phyloP scores from a whole-genome alignment of 2,113 vertebrate genomes.

The Leptodactylus fuscus region DNA sequence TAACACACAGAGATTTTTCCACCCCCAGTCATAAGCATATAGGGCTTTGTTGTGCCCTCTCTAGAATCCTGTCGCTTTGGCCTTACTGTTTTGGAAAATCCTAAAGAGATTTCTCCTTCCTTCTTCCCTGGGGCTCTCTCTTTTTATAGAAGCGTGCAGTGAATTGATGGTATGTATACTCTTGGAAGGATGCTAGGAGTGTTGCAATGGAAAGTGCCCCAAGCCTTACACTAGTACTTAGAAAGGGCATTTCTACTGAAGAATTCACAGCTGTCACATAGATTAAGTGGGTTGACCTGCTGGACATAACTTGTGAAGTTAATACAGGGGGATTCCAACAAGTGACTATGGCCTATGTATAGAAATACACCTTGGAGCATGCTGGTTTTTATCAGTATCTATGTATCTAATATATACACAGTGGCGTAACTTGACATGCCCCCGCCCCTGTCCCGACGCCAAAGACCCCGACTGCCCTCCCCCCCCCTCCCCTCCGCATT shows the following conservation, averaged over 20 bases:
- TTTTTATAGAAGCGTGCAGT: slow-evolving; percentile 16
- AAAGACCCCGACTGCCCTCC: too few relatives aligned
- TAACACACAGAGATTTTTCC: slow-evolving; percentile 75
- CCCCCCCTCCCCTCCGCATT: too few relatives aligned
- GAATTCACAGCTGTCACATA: slow-evolving; percentile 35
- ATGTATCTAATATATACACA: too few relatives aligned
- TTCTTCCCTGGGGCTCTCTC: not conserved
- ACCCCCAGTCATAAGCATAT: slow-evolving; percentile 73
- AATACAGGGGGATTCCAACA: not conserved
- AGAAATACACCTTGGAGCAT: not conserved
- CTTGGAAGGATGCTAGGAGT: not conserved
- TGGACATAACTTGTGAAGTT: not conserved
- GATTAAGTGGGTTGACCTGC: not conserved
- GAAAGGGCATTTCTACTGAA: not conserved
- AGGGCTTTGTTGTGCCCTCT: slow-evolving; percentile 68
- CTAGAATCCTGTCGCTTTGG: slow-evolving; percentile 49
- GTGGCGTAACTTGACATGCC: too few relatives aligned
- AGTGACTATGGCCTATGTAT: not conserved
- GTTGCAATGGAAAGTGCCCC: slow-evolving; percentile 35
- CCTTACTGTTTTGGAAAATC: slow-evolving; percentile 37
- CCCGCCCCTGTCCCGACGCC: too few relatives aligned
- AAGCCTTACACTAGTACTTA: not conserved
- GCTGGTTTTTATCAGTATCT: too few relatives aligned
- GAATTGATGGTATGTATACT: slow-evolving; percentile 14
- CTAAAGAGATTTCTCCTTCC: slow-evolving; percentile 41